Evolutionary conservation across 2,113 vertebrate species (phyloP).

Genomic region (Phodopus roborovskii): DNA sequence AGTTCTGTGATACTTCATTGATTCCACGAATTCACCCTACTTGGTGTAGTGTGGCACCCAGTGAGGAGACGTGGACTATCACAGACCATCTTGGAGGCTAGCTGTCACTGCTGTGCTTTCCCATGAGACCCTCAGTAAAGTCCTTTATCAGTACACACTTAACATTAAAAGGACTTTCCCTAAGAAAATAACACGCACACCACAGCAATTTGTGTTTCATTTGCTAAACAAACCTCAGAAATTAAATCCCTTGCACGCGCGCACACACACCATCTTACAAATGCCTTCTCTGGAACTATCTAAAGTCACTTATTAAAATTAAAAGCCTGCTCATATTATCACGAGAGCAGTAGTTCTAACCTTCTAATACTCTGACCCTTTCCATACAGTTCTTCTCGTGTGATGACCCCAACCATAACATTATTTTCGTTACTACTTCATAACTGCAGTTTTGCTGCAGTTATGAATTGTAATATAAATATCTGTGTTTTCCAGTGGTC

Average conservation of each 20-base stretch:
- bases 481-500: not conserved
- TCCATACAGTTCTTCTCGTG: not conserved
- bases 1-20: not conserved
- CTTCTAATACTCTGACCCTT: not conserved
- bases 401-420: not conserved
- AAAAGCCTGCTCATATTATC: not conserved
- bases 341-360: not conserved
- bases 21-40: not conserved
- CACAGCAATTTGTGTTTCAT: not conserved
- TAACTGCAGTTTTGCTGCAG: not conserved
- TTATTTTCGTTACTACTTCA: not conserved
- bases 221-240: not conserved
- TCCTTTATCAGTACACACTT: not conserved
- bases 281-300: conserved; percentile 18
- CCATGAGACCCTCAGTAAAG: not conserved
- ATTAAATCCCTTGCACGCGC: conserved; percentile 14
- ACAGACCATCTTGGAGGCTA: not conserved
- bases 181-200: not conserved
- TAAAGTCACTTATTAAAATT: conserved; percentile 17
- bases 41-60: not conserved
- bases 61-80: not conserved
- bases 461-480: not conserved
- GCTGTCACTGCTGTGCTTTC: not conserved
- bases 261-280: conserved; percentile 20
- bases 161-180: not conserved